phyloP scores from a whole-genome alignment of 2,797 vertebrate genomes.

The Melanotaenia boesemani region DNA sequence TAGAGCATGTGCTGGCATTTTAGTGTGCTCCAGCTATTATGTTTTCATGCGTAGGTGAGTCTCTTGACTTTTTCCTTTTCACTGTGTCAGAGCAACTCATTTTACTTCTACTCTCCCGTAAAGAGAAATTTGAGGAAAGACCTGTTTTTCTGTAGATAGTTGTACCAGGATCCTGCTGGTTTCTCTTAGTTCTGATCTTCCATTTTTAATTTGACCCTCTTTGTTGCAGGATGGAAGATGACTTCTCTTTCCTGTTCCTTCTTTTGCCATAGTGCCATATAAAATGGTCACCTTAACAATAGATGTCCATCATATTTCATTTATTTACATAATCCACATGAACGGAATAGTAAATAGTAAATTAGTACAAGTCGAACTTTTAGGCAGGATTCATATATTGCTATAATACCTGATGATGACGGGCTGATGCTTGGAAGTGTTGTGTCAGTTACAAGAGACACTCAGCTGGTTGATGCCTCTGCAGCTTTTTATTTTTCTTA shows the following conservation, averaged over 20 bases:
- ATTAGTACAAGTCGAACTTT: too few relatives aligned
- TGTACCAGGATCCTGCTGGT: constrained; percentile 32
- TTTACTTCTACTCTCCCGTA: constrained; percentile 31
- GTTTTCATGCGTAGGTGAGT: constrained; percentile 16
- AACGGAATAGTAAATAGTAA: too few relatives aligned
- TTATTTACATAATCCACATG: too few relatives aligned
- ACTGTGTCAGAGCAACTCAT: background rate
- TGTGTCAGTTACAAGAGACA: too few relatives aligned
- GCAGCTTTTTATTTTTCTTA: too few relatives aligned
- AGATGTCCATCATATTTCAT: background rate
- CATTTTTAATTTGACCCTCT: background rate
- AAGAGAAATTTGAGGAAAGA: constrained; percentile 42
- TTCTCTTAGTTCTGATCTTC: constrained; percentile 35
- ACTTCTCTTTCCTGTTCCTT: background rate
- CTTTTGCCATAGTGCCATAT: background rate
- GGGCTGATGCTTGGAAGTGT: too few relatives aligned
- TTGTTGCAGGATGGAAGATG: background rate
- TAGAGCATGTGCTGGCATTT: constrained; percentile 33
- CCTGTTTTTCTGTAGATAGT: constrained; percentile 30
- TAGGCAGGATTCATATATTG: too few relatives aligned
- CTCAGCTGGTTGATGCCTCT: too few relatives aligned
- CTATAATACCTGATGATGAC: too few relatives aligned
- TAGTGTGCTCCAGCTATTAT: constrained; percentile 8
- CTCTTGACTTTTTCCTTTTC: background rate
- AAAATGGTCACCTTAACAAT: background rate